A percentile compares a stretch with the other conserved stretches of the same genome.
phyloP scores from a whole-genome alignment of 2,888 invertebrate genomes.

The Thalpophila matura region DNA sequence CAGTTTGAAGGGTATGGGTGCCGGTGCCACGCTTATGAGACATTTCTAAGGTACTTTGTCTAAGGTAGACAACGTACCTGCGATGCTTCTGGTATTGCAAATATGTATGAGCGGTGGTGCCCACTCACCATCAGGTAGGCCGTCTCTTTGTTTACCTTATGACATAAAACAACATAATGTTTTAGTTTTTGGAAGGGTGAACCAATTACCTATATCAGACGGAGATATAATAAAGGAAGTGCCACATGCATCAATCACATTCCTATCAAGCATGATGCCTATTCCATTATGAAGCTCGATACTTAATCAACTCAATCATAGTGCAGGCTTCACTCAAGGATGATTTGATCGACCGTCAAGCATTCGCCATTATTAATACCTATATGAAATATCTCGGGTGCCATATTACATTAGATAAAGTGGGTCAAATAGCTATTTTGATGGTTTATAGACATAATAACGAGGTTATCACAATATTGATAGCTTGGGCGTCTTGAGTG shows the following conservation, averaged over 20 bases:
- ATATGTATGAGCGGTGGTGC: too few species aligned
- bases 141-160: too few species aligned
- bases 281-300: constrained; percentile 8
- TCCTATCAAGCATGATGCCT: neutral
- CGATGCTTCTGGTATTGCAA: too few species aligned
- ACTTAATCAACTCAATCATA: constrained; percentile 52
- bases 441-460: constrained; percentile 70
- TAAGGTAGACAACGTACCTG: too few species aligned
- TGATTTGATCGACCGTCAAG: constrained; percentile 40
- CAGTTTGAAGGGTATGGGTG: too few species aligned
- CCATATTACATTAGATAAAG: constrained; percentile 57
- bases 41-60: too few species aligned
- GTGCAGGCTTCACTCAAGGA: constrained; percentile 30
- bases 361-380: constrained; percentile 49
- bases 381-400: constrained; percentile 33
- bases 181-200: neutral
- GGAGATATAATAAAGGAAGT: constrained; percentile 3
- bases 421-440: constrained; percentile 64
- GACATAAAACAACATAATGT: too few species aligned
- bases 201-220: constrained; percentile 7
- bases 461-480: constrained; percentile 76
- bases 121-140: too few species aligned
- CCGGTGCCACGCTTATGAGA: too few species aligned
- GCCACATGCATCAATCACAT: constrained; percentile 16
- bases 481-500: constrained; percentile 71